phyloP scores from a whole-genome alignment of 1,140 invertebrate genomes.

The Drosophila murphyi region DNA sequence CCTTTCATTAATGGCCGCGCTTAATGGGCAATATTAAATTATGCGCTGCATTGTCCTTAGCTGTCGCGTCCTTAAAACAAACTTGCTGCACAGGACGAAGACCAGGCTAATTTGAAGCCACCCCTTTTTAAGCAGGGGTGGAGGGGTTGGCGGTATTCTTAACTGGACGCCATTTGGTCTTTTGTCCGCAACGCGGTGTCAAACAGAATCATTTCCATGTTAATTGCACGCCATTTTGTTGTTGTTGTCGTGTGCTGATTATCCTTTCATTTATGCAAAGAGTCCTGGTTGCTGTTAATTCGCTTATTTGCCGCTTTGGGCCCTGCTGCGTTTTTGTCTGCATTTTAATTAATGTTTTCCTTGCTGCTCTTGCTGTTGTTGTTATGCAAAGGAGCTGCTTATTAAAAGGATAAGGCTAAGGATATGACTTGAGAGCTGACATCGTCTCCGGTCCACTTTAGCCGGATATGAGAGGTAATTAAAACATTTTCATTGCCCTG shows the following conservation, averaged over 20 bases:
- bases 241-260: slow-evolving; percentile 61
- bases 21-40: slow-evolving; percentile 83
- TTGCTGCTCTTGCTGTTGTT: slow-evolving; percentile 32
- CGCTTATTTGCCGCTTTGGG: slow-evolving; percentile 61
- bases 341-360: slow-evolving; percentile 80
- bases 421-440: slow-evolving; percentile 47
- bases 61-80: slow-evolving; percentile 30
- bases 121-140: too few species aligned
- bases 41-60: slow-evolving; percentile 71
- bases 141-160: neutral
- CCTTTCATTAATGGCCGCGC: slow-evolving; percentile 77
- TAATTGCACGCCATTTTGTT: slow-evolving; percentile 78
- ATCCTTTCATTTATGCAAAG: slow-evolving; percentile 83
- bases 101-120: too few species aligned
- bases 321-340: slow-evolving; percentile 53
- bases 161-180: slow-evolving; percentile 54
- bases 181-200: slow-evolving; percentile 57
- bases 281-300: slow-evolving; percentile 74
- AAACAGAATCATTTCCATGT: slow-evolving; percentile 81
- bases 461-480: slow-evolving; percentile 72
- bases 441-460: slow-evolving; percentile 45
- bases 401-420: slow-evolving; percentile 76
- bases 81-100: slow-evolving; percentile 10
- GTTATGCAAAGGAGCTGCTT: slow-evolving; percentile 70
- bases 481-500: slow-evolving; percentile 66